Percentiles rank a stretch among this genome's conserved stretches.
phyloP scores from a whole-genome alignment of 2,113 vertebrate genomes.

The Strigops habroptila region DNA sequence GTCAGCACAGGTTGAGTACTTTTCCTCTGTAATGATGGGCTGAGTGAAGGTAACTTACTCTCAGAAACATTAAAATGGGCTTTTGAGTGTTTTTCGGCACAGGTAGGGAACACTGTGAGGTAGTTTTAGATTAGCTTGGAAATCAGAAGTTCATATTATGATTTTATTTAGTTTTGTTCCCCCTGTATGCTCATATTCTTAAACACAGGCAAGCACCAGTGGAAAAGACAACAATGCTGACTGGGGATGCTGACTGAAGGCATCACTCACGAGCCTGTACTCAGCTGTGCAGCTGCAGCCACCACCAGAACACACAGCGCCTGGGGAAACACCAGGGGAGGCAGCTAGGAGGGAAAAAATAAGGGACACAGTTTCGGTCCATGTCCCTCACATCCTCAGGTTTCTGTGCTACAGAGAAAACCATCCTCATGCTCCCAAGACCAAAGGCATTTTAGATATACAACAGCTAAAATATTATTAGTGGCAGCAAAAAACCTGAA shows the following conservation, averaged over 20 bases:
- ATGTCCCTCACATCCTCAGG: fast-evolving
- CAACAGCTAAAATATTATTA: background rate
- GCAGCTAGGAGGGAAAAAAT: background rate
- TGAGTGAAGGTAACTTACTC: background rate
- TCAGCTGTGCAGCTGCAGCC: background rate
- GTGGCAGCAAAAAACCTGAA: background rate
- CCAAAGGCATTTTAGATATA: background rate
- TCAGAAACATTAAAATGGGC: background rate
- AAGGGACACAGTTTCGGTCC: background rate
- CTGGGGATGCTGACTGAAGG: background rate
- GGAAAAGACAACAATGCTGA: background rate
- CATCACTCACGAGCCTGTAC: background rate
- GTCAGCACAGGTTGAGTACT: background rate
- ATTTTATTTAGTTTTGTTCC: background rate
- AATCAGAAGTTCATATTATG: background rate
- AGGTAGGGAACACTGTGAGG: background rate
- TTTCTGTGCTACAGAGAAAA: background rate
- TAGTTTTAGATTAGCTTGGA: background rate
- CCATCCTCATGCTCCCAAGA: background rate
- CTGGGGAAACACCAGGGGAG: background rate
- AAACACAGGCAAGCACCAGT: background rate
- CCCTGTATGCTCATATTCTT: background rate
- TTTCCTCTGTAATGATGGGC: background rate
- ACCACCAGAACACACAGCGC: background rate
- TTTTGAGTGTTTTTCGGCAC: background rate